Percentiles rank a stretch among this genome's conserved stretches.
These are phyloP conservation scores for Euschistus heros DNA, from an alignment of 1,140 invertebrate species.

Conservation along the genomic window DNA sequence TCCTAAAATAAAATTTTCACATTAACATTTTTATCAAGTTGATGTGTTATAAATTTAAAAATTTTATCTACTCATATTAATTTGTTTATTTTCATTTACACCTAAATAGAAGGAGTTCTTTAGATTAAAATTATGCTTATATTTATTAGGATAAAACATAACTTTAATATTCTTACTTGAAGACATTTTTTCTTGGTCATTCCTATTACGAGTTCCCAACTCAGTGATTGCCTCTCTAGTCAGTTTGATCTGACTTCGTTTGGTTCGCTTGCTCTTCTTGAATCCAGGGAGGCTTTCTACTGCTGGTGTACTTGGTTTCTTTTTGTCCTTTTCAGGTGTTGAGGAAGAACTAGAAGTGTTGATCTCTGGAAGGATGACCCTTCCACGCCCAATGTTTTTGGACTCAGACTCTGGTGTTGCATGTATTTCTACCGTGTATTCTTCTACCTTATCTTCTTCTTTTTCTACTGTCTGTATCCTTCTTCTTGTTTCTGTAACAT, in stretches of 20 bases:
- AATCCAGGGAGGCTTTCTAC: background rate
- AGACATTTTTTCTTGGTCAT: background rate
- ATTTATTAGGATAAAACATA: no score
- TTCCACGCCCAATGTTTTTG: background rate
- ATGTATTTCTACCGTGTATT: constrained; percentile 31
- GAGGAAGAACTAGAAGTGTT: constrained; percentile 17
- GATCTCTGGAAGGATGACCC: constrained; percentile 20
- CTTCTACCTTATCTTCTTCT: constrained; percentile 26
- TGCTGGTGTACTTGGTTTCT: background rate
- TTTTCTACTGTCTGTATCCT: constrained; percentile 19
- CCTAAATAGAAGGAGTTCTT: no score
- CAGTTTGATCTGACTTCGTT: background rate
- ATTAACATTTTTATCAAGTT: no score
- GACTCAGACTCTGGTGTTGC: constrained; percentile 27
- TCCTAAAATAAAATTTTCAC: constrained; percentile 19
- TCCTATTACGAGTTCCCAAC: background rate
- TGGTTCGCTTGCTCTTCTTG: constrained; percentile 4
- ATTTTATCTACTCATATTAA: no score
- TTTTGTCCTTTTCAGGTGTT: constrained; percentile 15
- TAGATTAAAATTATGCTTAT: no score
- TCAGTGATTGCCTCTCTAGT: background rate
- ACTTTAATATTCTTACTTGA: no score
- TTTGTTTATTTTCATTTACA: no score
- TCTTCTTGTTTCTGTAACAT: no score
- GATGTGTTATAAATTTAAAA: no score